Evolutionary conservation across 2,113 vertebrate species (phyloP), one percentile per base, ranked within the genome.

Genomic region (Onychostruthus taczanowskii): DNA sequence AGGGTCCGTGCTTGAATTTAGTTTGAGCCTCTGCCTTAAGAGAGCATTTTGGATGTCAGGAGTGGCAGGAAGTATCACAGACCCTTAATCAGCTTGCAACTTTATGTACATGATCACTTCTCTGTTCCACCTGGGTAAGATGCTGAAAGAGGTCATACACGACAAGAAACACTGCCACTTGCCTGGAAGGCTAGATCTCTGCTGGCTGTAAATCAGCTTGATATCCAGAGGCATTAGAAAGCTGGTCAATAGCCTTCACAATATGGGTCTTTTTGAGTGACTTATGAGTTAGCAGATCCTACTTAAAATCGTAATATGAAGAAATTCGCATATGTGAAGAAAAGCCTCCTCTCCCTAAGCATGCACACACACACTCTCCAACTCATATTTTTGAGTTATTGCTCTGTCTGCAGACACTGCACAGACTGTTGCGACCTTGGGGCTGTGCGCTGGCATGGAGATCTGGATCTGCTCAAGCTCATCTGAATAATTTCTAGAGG

Each of bases 381-480:
- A 56, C 83, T 92, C 91, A 85, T 95, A 94, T 94, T 96, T 95
- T 78, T 97, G 94, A 96, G 69, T 97, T 96, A 96, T 75, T 66
- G 49, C 80, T 92, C 86, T 94, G 95, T 76, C 64, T 81, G 86
- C 56, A 78, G 89, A 96, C 94, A 87, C 72, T 96, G 62, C 88
- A 41, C 92, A 96, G 94, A 73, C 90, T 87, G 66, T 59, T 84
- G 88, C 0, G 3, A 93, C 80, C 74, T 64, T 52, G 69, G 37
- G 77, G 88, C 79, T 86, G 39, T 87, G 82, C 43, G 73, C 88
- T 93, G 90, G 37, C 66, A 46, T 84, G 64, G 83, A 92, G 86
- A 89, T 89, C 90, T 97, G 95, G 86, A 87, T 95, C 95, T 94
- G 84, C 93, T 96, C 94, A 96, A 94, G 88, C 86, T 92, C 88